These are phyloP conservation scores for Gibbula magus DNA, from an alignment of 2,888 invertebrate species.

Conservation along the genomic window DNA sequence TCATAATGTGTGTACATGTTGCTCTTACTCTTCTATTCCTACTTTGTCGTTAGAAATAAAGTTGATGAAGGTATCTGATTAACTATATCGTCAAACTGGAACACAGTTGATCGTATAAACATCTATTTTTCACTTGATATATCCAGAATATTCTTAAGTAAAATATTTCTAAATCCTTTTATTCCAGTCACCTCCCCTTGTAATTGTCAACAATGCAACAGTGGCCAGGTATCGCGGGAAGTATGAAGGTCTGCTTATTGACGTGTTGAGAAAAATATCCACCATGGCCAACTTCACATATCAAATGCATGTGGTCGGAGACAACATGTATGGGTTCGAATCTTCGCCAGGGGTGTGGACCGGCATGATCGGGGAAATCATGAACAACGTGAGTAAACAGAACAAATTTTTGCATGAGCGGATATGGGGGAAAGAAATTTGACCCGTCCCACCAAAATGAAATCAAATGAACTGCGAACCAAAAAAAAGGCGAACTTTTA, in stretches of 20 bases:
- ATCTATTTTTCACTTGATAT: too few species aligned
- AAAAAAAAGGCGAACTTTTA: too few species aligned
- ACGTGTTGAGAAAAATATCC: slow-evolving; percentile 40
- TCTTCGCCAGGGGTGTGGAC: slow-evolving; percentile 43
- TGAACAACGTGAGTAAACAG: slow-evolving; percentile 41
- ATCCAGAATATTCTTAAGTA: too few species aligned
- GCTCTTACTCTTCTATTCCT: too few species aligned
- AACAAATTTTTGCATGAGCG: background rate
- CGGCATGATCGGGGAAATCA: slow-evolving; percentile 57
- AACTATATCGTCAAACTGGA: too few species aligned
- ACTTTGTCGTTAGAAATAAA: too few species aligned
- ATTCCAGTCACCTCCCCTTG: background rate
- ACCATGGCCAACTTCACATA: slow-evolving; percentile 39
- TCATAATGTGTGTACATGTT: too few species aligned
- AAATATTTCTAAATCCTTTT: too few species aligned
- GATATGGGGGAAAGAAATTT: background rate
- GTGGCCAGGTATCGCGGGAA: background rate
- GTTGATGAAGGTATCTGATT: too few species aligned
- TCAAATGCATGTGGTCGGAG: slow-evolving; percentile 37
- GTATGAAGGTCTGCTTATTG: slow-evolving; percentile 35
- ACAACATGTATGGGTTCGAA: slow-evolving; percentile 26
- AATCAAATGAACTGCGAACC: too few species aligned
- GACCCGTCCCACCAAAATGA: background rate
- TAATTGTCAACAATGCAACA: background rate
- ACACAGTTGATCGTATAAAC: too few species aligned